Evolutionary conservation across 2,797 vertebrate genomes (phyloP).

Genomic region (Smutsia gigantea): DNA sequence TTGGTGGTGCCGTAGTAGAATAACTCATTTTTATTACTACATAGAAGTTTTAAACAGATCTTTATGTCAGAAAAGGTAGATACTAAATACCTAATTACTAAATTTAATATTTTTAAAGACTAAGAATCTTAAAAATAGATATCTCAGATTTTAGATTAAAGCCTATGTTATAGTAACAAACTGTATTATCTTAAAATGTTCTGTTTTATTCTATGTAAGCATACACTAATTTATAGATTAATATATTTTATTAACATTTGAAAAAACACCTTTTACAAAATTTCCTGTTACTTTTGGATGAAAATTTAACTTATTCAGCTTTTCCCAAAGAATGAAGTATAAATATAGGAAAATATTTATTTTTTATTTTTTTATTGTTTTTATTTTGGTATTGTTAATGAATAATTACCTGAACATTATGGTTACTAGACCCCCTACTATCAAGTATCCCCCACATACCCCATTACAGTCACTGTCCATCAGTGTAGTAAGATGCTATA

Average conservation of each 20-base stretch:
- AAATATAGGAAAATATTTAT: background rate
- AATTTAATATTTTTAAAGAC: background rate
- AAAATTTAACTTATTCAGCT: background rate
- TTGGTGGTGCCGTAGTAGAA: background rate
- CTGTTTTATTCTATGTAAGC: background rate
- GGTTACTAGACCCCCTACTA: no score
- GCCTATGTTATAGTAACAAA: background rate
- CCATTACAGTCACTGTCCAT: no score
- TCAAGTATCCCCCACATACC: no score
- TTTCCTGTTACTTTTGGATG: background rate
- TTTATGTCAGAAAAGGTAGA: background rate
- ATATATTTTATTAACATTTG: background rate
- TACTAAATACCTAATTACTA: background rate
- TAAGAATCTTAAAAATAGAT: background rate
- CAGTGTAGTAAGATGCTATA: no score
- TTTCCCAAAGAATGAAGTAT: slow-evolving; percentile 3
- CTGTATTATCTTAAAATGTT: background rate
- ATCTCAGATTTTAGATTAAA: background rate
- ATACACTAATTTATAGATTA: background rate
- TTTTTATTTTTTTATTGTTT: no score
- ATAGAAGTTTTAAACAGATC: background rate
- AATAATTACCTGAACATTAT: no score
- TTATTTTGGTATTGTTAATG: no score
- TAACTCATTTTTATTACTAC: background rate
- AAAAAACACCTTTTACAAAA: background rate